Evolutionary conservation across 2,888 invertebrate genomes (phyloP), one percentile per base, ranked within the genome.

Genomic region (Tenthredo livida): DNA sequence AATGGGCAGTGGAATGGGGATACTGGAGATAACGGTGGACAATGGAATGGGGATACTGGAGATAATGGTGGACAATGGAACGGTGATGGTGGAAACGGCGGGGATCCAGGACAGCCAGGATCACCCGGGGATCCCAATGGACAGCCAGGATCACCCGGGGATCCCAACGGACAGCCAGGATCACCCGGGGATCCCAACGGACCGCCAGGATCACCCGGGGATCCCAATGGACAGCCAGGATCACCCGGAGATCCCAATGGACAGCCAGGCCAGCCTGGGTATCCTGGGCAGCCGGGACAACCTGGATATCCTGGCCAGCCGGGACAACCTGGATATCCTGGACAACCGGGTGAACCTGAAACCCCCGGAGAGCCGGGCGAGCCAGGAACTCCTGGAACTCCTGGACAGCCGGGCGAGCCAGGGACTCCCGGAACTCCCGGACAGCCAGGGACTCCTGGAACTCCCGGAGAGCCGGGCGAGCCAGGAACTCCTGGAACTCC

Each of bases 71-170:
- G 84, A 21, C 83, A 85, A 84, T 87, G 85, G 84, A 87, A 65
- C 77, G 94, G 88, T 93, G 86, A 37, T 67, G 85, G 65, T 80
- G 83, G 88, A 83, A 77, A 78, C 10, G 67, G 84, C 80, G 87
- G 58, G 10, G 21, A 47, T 17, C 40, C 54, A 25, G 67, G 67
- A 33, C 67, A 67, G 67, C 67, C 33, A 15, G 67, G 84, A 7
- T 47, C 73, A 0, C 84, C 84, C 2, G 84, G 54, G 10, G 65
- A 6, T 0, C 84, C 84, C 2, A 29, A 29, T 29, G 29, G 29
- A 29, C 40, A 61, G 29, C 84, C 86, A 21, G 84, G 85, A 3
- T 9, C 17, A 0, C 84, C 84, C 1, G 85, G 77, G 40, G 6
- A 25, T 15, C 67, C 84, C 0, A 29, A 29, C 2, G 54, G 65